Evolutionary conservation across 2,113 vertebrate species (phyloP).

Genomic region (Istiophorus platypterus): DNA sequence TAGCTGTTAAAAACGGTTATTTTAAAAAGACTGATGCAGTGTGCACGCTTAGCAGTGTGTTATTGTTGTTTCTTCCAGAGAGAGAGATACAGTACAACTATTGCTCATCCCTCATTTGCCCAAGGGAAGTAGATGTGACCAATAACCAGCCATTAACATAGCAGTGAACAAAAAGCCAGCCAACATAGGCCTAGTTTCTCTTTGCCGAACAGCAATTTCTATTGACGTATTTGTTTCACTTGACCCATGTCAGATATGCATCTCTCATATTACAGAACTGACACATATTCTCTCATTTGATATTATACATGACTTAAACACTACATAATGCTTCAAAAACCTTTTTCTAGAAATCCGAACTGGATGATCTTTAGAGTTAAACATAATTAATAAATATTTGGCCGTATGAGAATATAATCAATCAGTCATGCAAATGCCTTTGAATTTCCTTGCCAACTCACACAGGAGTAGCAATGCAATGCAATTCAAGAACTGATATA

Average conservation of each 20-base stretch:
- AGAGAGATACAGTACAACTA: conserved; percentile 2
- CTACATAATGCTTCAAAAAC: not conserved
- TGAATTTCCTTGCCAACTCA: not conserved
- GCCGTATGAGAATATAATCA: not conserved
- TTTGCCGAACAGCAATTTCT: conserved; percentile 21
- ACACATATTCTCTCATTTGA: not conserved
- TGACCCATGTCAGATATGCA: conserved; percentile 24
- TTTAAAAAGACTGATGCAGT: conserved; percentile 10
- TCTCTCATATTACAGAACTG: conserved; percentile 1
- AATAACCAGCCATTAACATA: conserved; percentile 57
- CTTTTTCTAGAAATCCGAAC: not conserved
- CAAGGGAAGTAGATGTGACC: conserved; percentile 54
- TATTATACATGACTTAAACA: not conserved
- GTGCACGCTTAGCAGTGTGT: conserved; percentile 9
- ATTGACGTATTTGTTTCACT: conserved; percentile 34
- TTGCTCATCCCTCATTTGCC: conserved; percentile 37
- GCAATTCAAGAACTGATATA: not conserved
- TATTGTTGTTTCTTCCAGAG: conserved; percentile 9
- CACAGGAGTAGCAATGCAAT: not conserved
- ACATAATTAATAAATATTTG: not conserved
- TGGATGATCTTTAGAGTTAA: not conserved
- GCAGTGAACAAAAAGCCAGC: conserved; percentile 12
- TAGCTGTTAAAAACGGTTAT: conserved; percentile 20
- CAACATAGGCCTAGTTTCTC: conserved; percentile 41
- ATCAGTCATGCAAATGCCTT: not conserved